Evolutionary conservation across 1,140 invertebrate genomes (phyloP), one percentile per base, ranked within the genome.

Genomic region (Penaeus chinensis): DNA sequence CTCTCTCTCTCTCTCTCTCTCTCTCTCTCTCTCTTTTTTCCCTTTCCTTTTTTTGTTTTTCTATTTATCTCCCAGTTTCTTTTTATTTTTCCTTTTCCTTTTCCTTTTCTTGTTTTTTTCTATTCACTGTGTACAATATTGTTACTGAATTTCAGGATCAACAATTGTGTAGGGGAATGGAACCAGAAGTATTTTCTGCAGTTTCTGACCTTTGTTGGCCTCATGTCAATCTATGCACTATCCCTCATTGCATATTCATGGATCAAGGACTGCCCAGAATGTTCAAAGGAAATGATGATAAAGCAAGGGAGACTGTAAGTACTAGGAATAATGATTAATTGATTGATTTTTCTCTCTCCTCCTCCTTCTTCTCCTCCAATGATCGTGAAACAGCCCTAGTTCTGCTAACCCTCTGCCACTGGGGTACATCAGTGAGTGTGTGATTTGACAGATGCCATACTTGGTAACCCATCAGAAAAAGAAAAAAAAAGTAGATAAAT

Each of bases 151-250:
- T 88, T 54, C 87, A 90, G 96, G 96, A 97, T 98, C 63, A 98
- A 98, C 91, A 98, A 98, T 92, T 98, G 97, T 93, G 97, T 98
- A 61, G 97, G 97, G 76, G 97, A 98, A 92, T 94, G 95, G 91
- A 98, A 98, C 93, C 97, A 98, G 93, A 98, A 97, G 92, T 98
- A 96, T 93, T 98, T 98, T 92, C 95, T 98, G 90, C 97, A 98
- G 92, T 98, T 98, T 93, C 93, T 98, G 79, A 94, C 98, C n/a
- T 96, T 95, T 91, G 95, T 96, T 84, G 95, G 94, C 90, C 91
- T 94, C 32, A 92, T 96, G 74, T 94, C 94, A 20, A 89, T 94
- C 0, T 97, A 96, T 92, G 95, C 96, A 24, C 94, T 96, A 60
- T 93, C 92, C 27, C 92, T 97, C 91, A 95, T 96, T 71, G 93